Evolutionary conservation across 2,797 vertebrate species (phyloP), one percentile per base, ranked within the genome.

Genomic region (Myripristis murdjan): DNA sequence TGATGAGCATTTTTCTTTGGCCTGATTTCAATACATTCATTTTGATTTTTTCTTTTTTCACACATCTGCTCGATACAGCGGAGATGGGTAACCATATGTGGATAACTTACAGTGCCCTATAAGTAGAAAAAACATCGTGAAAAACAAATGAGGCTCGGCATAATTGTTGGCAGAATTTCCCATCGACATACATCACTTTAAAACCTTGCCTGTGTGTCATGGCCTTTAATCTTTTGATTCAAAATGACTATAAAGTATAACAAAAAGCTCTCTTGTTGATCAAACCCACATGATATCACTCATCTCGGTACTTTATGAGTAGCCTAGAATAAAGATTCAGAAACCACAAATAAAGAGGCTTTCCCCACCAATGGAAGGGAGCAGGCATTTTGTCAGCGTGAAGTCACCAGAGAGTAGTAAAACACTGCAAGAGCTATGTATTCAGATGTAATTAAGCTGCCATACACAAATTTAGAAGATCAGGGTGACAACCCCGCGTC

Each of bases 211-310:
- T 82, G 67, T 83, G 79, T 89, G 79, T 82, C 83, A 79, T 2
- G 7, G 78, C 70, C 86, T 90, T 90, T 90, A 83, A 89, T 88
- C 83, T 67, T 69, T 64, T 18, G 49, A 58, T 82, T 83, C 82
- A n/a, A 82, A 88, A 84, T 33, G 35, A 44, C 84, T 66, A 68
- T 86, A 77, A 90, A 89, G 63, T 66, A 61, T 12, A 73, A 89
- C 77, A 87, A 83, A 89, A 86, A 77, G 82, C 66, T 85, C 75
- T 73, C 65, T 81, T 78, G 74, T 82, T 88, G 84, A 86, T 88
- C 82, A 84, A 84, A 47, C 77, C 87, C 89, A 91, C 86, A 91
- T 91, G 88, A 90, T 89, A 85, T 87, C 86, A 89, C 88, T 89
- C 86, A 88, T 91, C 89, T 77, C 49, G 6, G 53, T 56, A 54